A percentile compares a stretch with the other conserved stretches of the same genome.
Evolutionary conservation across 2,888 invertebrate species (phyloP).

Genomic region (Pseudanteris insignis): DNA sequence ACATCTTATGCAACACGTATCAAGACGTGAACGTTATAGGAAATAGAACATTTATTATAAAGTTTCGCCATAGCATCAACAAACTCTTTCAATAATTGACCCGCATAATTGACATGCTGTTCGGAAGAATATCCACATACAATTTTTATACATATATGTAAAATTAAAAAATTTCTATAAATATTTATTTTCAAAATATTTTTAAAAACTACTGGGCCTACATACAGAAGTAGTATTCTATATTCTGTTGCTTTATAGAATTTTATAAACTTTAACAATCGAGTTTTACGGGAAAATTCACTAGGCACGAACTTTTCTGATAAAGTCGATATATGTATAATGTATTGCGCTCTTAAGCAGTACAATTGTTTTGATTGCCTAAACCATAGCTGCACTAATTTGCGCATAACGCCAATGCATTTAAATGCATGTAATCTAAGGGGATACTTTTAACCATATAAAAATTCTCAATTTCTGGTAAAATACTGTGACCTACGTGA

Average conservation of each 20-base stretch:
- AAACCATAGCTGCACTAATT: constrained; percentile 6
- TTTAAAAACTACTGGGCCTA: constrained; percentile 2
- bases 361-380: background rate
- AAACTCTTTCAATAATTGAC: constrained; percentile 7
- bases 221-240: constrained; percentile 26
- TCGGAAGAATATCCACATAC: background rate
- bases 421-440: constrained; percentile 11
- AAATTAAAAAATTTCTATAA: constrained; percentile 3
- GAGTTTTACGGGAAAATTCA: constrained; percentile 24
- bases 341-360: constrained; percentile 2
- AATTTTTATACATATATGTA: constrained; percentile 13
- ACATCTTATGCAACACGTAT: constrained; percentile 19
- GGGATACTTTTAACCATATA: constrained; percentile 3
- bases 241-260: constrained; percentile 18
- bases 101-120: constrained; percentile 2
- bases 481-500: background rate
- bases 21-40: constrained; percentile 7
- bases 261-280: constrained; percentile 14
- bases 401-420: constrained; percentile 5
- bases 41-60: constrained; percentile 2
- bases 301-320: background rate
- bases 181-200: constrained; percentile 4
- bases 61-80: background rate
- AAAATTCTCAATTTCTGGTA: constrained; percentile 2
- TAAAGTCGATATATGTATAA: background rate